Base-by-base conservation (phyloP, 2,113 vertebrate genomes). In the Ophthalmolycus amberensis region DNA sequence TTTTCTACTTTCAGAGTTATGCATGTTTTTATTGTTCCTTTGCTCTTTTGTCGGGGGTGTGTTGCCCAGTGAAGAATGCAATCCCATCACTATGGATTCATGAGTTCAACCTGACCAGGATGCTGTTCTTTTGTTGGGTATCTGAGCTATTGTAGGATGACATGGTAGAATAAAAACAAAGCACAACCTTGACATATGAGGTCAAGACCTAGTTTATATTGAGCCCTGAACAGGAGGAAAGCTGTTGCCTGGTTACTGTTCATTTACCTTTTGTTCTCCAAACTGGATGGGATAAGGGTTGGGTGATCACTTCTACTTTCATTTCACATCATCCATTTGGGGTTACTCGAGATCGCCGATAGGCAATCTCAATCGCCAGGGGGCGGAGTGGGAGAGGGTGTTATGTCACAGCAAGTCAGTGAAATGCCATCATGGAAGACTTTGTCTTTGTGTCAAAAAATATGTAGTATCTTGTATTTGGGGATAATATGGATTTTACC, bases 131-230 rank as follows among this genome's bases (percentile, higher is more conserved):
- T 50, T 20, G 18, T 6, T 42, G 9, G 5, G 9, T 66, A 25
- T 67, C 25, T 27, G 34, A 77, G 37, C 25, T 75, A 52, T 78
- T 32, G 58, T 9, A 54, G 32, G 37, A 64, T 76, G 56, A 37
- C 16, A 58, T 66, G 29, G 22, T 37, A 76, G 20, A 68, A 52
- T 38, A 18, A 22, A 63, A 54, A 70, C 18, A 38, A 20, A 77
- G 10, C 64, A 63, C 59, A 75, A 27, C 27, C 25, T 56, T 46
- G 50, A 72, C 16, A 56, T 38, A 16, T 11, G 15, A 71, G n/a
- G 27, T 32, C 59, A 32, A 18, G 40, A 8, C 6, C 2, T n/a
- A 14, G 22, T 50, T 80, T 73, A 37, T 50, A 50, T n/a, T 63
- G 20, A 68, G 67, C 6, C 25, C n/a, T 71, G 5, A 54, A 52